Percentiles rank a stretch among this genome's conserved stretches.
Conservation (phyloP, 2,113 vertebrate species). For the Centropus bengalensis region DNA sequence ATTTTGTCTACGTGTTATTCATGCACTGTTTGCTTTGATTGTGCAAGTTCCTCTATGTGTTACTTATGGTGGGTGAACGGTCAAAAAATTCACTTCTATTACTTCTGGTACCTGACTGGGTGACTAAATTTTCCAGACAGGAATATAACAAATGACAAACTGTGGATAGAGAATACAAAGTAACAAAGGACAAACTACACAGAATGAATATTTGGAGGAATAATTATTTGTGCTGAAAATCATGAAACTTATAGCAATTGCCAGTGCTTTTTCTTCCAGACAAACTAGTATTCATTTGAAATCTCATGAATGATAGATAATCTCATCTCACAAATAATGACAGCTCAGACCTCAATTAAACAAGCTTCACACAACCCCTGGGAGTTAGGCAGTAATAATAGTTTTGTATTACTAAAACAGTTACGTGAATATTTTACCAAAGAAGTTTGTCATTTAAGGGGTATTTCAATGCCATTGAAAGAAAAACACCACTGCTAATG, state of each 20-base stretch:
- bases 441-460: neutral
- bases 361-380: conserved; percentile 27
- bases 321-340: conserved; percentile 53
- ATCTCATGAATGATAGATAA: conserved; percentile 65
- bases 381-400: conserved; percentile 32
- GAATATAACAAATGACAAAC: neutral
- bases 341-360: conserved; percentile 61
- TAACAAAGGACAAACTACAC: neutral
- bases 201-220: conserved; percentile 25
- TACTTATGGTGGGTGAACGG: conserved; percentile 20
- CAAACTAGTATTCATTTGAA: conserved; percentile 18
- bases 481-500: neutral
- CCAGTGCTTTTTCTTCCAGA: neutral
- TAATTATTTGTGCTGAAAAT: conserved; percentile 48
- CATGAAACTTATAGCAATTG: conserved; percentile 27
- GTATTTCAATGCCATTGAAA: neutral
- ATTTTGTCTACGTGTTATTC: conserved; percentile 20
- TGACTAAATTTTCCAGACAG: conserved; percentile 7
- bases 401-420: conserved; percentile 24
- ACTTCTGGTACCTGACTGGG: conserved; percentile 11
- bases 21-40: conserved; percentile 44
- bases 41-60: neutral
- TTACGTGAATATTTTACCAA: conserved; percentile 2
- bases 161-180: neutral
- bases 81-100: conserved; percentile 37